Conservation (phyloP, 1,140 invertebrate genomes). For the Grapholita molesta region DNA sequence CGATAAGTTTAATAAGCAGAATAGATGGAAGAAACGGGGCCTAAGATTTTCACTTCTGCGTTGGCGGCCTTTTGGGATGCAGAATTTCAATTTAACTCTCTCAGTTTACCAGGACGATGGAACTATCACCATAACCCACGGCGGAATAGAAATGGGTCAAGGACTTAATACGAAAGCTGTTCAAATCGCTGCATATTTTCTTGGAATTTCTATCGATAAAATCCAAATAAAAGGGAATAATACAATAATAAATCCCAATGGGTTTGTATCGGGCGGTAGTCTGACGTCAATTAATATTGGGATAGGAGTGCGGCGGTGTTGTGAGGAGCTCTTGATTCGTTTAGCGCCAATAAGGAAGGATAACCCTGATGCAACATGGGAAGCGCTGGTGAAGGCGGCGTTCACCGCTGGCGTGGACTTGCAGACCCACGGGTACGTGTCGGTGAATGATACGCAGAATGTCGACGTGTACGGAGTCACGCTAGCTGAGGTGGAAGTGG, state of each 20-base stretch:
- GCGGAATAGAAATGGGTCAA: conserved; percentile 91
- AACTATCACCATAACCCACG: conserved; percentile 85
- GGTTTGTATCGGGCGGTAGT: conserved; percentile 80
- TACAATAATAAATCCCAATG: conserved; percentile 80
- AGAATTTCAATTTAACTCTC: conserved; percentile 80
- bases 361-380: conserved; percentile 81
- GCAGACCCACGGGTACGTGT: conserved; percentile 80
- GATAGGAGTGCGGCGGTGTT: conserved; percentile 38
- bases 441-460: conserved; percentile 57
- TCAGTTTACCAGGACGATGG: conserved; percentile 87
- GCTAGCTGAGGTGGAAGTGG: conserved; percentile 85
- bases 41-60: conserved; percentile 82
- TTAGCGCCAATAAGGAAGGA: conserved; percentile 77
- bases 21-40: conserved; percentile 89
- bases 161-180: conserved; percentile 87
- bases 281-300: conserved; percentile 43
- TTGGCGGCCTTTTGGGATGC: conserved; percentile 77
- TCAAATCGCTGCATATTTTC: conserved; percentile 84
- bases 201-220: conserved; percentile 84
- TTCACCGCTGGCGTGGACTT: conserved; percentile 79
- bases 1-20: conserved; percentile 81
- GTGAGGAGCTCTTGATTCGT: conserved; percentile 72
- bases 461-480: conserved; percentile 81
- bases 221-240: conserved; percentile 83
- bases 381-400: conserved; percentile 79